Conservation (phyloP, 2,113 vertebrate genomes). For the Nothocercus nigrocapillus region DNA sequence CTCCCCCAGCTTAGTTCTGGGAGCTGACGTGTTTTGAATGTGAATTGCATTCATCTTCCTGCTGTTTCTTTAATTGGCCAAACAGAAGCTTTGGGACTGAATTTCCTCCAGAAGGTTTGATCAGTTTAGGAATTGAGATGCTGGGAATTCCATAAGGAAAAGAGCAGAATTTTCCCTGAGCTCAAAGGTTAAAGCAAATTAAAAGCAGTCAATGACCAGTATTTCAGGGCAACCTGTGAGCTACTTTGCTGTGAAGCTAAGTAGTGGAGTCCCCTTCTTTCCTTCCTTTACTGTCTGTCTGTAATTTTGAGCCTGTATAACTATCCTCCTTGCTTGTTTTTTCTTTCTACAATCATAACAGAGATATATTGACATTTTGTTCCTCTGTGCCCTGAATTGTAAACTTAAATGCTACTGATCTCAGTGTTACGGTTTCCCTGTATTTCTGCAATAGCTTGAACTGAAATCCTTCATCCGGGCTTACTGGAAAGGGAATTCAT, state of each 20-base stretch:
- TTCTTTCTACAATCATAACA: neutral
- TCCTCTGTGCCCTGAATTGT: neutral
- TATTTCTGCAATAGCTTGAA: neutral
- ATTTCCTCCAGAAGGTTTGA: neutral
- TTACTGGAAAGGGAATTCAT: neutral
- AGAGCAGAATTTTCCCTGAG: neutral
- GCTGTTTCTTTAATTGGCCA: neutral
- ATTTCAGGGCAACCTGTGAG: neutral
- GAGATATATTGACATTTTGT: neutral
- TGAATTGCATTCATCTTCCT: neutral
- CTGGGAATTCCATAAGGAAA: neutral
- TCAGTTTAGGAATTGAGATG: neutral
- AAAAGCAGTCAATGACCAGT: fast-evolving
- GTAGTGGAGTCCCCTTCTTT: neutral
- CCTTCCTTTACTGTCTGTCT: neutral
- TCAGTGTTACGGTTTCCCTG: neutral
- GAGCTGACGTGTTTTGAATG: neutral
- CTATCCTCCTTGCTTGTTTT: neutral
- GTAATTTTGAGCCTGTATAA: neutral
- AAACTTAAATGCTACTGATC: neutral
- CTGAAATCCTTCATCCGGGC: neutral
- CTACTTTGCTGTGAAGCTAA: neutral
- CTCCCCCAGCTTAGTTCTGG: neutral
- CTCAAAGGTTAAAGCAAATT: neutral
- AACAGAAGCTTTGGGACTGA: neutral